phyloP scores from a whole-genome alignment of 2,113 vertebrate genomes.

The Cephalopterus ornatus region DNA sequence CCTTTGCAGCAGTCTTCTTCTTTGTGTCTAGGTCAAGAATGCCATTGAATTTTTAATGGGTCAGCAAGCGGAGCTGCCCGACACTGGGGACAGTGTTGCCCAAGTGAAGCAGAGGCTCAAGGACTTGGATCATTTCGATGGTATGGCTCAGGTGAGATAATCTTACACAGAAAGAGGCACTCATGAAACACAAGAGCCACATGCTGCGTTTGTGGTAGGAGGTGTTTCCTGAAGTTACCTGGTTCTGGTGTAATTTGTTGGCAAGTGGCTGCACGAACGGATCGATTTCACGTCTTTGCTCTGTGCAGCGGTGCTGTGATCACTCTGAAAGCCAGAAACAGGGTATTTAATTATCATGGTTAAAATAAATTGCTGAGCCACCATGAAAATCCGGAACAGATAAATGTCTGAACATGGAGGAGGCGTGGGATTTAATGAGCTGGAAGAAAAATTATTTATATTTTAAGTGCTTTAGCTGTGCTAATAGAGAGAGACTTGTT shows the following conservation, averaged over 20 bases:
- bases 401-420: slow-evolving; percentile 43
- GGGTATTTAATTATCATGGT: slow-evolving; percentile 33
- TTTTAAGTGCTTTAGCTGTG: slow-evolving; percentile 18
- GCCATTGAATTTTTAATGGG: slow-evolving; percentile 80
- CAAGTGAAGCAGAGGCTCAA: slow-evolving; percentile 84
- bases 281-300: neutral
- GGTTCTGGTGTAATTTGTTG: neutral
- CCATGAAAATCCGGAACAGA: slow-evolving; percentile 28
- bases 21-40: slow-evolving; percentile 78
- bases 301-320: neutral
- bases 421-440: slow-evolving; percentile 48
- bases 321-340: neutral
- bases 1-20: slow-evolving; percentile 11
- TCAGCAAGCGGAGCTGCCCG: slow-evolving; percentile 79
- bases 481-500: slow-evolving; percentile 45
- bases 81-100: slow-evolving; percentile 74
- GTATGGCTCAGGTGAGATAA: slow-evolving; percentile 81
- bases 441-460: slow-evolving; percentile 51
- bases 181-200: neutral
- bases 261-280: neutral
- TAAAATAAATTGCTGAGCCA: slow-evolving; percentile 54
- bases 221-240: neutral
- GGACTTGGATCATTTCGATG: slow-evolving; percentile 80
- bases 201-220: neutral
- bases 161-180: neutral